Base-by-base conservation (phyloP, 2,888 invertebrate genomes). In the Dicyrtoma fusca region DNA sequence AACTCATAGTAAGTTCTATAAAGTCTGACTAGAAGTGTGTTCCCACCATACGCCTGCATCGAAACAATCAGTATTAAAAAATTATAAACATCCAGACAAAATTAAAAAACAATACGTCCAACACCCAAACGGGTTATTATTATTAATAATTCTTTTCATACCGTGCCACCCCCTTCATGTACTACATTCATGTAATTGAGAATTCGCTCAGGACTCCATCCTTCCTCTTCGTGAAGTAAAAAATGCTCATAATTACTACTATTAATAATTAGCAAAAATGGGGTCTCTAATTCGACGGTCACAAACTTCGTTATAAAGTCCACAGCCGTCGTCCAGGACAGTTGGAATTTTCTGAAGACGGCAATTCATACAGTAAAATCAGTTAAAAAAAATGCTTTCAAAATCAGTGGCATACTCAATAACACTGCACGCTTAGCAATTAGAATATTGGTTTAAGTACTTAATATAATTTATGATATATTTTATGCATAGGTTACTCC, bases 221-320 rank as follows among this genome's bases (percentile, higher is more conserved):
- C 88, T 63, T 89, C 86, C 21, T 82, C 81, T 82, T 93, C 91
- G 81, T 92, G 91, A 34, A 95, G 94, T 82, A 96, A 87, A 83
- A 94, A 95, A 85, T 95, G 96, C 82, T 95, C 92, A 83, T 92
- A 92, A 2, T 94, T 94, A 14, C 91, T 91, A 0, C 95, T 92
- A 84, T 97, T 96, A 64, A 97, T 88, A 0, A 97, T 94, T 69
- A 98, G 85, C 71, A 97, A 84, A 84, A 91, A 91, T 0, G 97
- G 97, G 34, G 93, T 86, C 0, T 69, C 61, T 13, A 69, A 13
- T 19, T 69, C 61, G 5, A n/a, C 8, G 1, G 69, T 57, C n/a
- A 69, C 42, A 49, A 70, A 63, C 34, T 71, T 63, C 14, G 34
- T n/a, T 5, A 71, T 64, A 19, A 64, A 71, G 23, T 71, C 64